Conservation (phyloP, 2,113 vertebrate species). For the Sander vitreus region DNA sequence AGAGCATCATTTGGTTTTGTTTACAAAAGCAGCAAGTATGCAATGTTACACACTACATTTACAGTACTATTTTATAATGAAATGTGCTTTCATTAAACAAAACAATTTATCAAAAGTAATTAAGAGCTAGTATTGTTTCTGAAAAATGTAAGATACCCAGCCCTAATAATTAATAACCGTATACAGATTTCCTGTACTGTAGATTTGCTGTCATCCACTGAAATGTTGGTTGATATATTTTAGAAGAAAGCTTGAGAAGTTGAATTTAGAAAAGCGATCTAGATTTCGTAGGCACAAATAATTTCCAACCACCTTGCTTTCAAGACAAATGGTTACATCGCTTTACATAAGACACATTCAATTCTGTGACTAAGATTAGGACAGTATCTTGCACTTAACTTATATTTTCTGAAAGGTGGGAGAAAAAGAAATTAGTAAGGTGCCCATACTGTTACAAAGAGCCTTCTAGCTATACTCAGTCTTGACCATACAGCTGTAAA, state of each 20-base stretch:
- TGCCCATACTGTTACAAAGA: conserved; percentile 51
- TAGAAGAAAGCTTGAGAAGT: conserved; percentile 45
- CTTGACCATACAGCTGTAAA: conserved; percentile 39
- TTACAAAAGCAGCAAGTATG: conserved; percentile 77
- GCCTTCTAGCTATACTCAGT: conserved; percentile 27
- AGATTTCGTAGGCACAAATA: conserved; percentile 58
- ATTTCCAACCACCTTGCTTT: conserved; percentile 50
- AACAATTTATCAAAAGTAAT: conserved; percentile 72
- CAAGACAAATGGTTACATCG: conserved; percentile 47
- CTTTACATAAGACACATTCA: conserved; percentile 52
- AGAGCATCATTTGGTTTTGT: conserved; percentile 62
- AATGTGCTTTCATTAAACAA: conserved; percentile 73
- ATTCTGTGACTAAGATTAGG: conserved; percentile 52
- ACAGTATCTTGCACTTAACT: conserved; percentile 38
- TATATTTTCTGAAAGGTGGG: conserved; percentile 30
- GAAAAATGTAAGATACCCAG: conserved; percentile 53
- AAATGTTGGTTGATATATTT: conserved; percentile 40
- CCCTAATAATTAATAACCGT: conserved; percentile 38
- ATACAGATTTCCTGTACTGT: conserved; percentile 41
- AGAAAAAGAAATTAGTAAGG: conserved; percentile 54
- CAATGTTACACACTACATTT: conserved; percentile 66
- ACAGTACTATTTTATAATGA: conserved; percentile 57
- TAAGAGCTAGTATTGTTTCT: conserved; percentile 48
- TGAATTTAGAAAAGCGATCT: conserved; percentile 46
- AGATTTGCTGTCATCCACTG: conserved; percentile 17